Conservation (phyloP, 2,113 vertebrate species). For the Strigops habroptila region DNA sequence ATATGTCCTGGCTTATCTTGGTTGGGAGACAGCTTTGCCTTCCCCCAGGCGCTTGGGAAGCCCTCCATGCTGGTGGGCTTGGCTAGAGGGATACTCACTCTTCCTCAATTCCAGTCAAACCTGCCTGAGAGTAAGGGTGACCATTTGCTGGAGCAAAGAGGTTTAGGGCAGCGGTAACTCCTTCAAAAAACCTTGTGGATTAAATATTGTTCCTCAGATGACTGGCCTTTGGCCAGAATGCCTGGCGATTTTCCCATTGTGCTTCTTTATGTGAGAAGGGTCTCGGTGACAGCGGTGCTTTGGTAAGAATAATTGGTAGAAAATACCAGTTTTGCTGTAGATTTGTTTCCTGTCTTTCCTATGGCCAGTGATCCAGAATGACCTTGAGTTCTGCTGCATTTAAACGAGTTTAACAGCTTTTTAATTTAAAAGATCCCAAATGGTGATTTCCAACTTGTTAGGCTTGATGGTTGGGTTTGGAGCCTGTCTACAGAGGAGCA, state of each 20-base stretch:
- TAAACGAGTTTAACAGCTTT: background rate
- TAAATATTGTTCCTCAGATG: background rate
- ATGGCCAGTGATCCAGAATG: background rate
- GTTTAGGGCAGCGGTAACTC: background rate
- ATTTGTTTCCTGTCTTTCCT: background rate
- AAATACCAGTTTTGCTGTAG: background rate
- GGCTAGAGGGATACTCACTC: background rate
- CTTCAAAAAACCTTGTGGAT: background rate
- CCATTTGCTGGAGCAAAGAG: background rate
- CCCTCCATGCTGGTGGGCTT: fast-evolving
- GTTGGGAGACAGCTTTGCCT: background rate
- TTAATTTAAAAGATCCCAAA: background rate
- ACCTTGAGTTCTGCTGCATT: background rate
- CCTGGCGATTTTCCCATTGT: background rate
- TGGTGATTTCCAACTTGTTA: background rate
- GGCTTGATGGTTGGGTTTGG: background rate
- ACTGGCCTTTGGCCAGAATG: background rate
- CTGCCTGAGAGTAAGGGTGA: background rate
- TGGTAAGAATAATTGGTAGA: background rate
- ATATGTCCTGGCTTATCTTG: background rate
- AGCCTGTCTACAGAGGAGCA: background rate
- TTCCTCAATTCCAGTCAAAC: background rate
- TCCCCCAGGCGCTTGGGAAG: background rate
- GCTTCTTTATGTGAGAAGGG: background rate
- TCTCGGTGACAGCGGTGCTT: background rate